Evolutionary conservation across 1,140 invertebrate genomes (phyloP).

Genomic region (Monomorium pharaonis): DNA sequence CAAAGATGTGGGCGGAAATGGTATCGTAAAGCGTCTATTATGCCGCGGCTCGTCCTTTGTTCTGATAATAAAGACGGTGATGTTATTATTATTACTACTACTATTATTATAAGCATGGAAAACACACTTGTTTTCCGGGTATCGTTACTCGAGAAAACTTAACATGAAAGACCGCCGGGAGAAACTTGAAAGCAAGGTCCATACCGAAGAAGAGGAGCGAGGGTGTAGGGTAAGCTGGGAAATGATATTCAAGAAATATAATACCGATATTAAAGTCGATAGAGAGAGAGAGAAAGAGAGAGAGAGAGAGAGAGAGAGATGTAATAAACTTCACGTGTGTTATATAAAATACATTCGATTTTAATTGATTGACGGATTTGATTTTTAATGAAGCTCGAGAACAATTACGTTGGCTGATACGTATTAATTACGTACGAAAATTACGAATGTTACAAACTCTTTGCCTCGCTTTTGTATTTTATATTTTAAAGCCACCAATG

Average conservation of each 20-base stretch:
- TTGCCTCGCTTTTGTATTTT: not conserved
- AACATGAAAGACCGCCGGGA: slow-evolving; percentile 4
- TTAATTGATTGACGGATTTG: not conserved
- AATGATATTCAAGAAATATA: not conserved
- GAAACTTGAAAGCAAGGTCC: slow-evolving; percentile 6
- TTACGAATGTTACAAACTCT: not conserved
- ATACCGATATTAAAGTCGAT: not conserved
- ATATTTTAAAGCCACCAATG: not conserved
- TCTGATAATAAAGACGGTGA: slow-evolving; percentile 47
- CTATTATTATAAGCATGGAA: slow-evolving; percentile 59
- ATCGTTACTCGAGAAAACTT: slow-evolving; percentile 44
- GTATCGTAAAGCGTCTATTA: slow-evolving; percentile 60
- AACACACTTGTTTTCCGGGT: slow-evolving; percentile 50
- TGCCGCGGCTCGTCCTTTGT: slow-evolving; percentile 35
- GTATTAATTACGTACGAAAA: not conserved
- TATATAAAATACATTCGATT: not conserved
- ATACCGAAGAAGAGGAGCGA: not conserved
- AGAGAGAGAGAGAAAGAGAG: too few species aligned
- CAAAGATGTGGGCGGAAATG: slow-evolving; percentile 52
- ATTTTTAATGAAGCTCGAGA: too few species aligned
- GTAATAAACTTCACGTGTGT: not conserved
- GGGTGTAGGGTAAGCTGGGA: not conserved
- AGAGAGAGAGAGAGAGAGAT: too few species aligned
- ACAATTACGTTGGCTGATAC: not conserved
- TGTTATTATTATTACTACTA: slow-evolving; percentile 57